Base-by-base conservation (phyloP, 2,888 invertebrate genomes). In the Caenorhabditis macrosperma region DNA sequence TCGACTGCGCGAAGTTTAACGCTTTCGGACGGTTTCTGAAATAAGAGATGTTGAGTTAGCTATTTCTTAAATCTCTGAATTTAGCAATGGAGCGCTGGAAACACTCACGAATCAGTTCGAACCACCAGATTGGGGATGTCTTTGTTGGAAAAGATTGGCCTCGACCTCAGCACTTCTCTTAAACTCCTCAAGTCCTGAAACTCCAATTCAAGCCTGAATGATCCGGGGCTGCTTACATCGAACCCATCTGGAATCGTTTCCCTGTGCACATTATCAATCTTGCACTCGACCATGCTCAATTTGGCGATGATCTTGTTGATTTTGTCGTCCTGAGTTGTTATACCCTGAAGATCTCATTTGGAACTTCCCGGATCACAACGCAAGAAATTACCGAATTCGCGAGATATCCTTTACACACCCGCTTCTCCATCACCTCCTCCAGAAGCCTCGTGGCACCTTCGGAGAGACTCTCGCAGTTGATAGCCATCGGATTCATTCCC, bases 211-310 rank as follows among this genome's bases (percentile, higher is more conserved):
- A n/a, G n/a, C n/a, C n/a, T n/a, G n/a, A n/a, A n/a, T n/a, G n/a
- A n/a, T n/a, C n/a, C n/a, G n/a, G n/a, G n/a, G n/a, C n/a, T n/a
- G 15, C 38, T 41, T 20, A 68, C 54, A 4, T 38, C 30, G n/a
- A 30, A 72, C 17, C 72, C 72, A 6, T 35, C 26, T 0, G 72
- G 72, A 10, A 72, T 28, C 9, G 63, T 55, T 12, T 28, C 20
- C 4, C 30, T 24, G 28, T 55, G 54, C 4, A 72, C 50, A 46
- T 20, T 75, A 1, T 76, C 71, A 3, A 52, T 50, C 22, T 82
- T 75, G 9, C 48, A 7, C 44, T 83, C 82, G 1, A 82, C 44
- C 10, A 69, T 52, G 24, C 52, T 38, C 60, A 82, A 41, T n/a
- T 71, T 67, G 15, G 64, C 54, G 22, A 82, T 71, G 0, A 81